phyloP scores from a whole-genome alignment of 2,113 vertebrate genomes.

The Fukomys damarensis region DNA sequence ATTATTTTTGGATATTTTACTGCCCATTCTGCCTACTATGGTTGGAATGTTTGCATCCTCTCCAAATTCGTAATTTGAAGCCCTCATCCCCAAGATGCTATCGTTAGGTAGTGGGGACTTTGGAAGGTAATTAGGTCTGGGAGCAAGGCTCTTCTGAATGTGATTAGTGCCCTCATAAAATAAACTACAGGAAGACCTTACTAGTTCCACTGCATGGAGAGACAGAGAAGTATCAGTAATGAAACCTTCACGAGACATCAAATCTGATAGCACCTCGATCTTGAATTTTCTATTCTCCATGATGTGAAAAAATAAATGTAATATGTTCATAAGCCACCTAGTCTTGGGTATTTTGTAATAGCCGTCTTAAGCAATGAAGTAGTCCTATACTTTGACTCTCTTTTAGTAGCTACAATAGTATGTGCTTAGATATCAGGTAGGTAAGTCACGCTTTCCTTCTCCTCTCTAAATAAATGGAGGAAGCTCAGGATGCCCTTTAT shows the following conservation, averaged over 20 bases:
- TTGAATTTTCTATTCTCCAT: not conserved
- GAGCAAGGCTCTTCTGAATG: not conserved
- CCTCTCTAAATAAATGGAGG: not conserved
- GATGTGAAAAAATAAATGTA: not conserved
- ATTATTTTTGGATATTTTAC: not conserved
- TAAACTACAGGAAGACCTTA: not conserved
- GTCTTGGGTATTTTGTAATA: not conserved
- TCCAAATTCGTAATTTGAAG: not conserved
- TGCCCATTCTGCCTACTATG: not conserved
- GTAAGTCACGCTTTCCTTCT: not conserved
- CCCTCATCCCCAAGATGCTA: not conserved
- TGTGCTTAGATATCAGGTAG: not conserved
- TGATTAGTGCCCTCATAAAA: no score
- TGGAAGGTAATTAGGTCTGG: not conserved
- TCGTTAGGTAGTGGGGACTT: not conserved
- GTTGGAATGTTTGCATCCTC: not conserved
- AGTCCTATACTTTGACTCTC: not conserved
- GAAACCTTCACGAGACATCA: no score
- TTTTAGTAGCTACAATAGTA: not conserved
- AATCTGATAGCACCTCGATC: not conserved
- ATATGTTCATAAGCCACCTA: not conserved
- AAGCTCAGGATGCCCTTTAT: not conserved
- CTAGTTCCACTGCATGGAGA: not conserved
- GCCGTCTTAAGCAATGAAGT: not conserved
- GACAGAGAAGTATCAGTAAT: not conserved